Evolutionary conservation across 92 coral and sea anemone genomes (phyloP), one percentile per base, ranked within the genome.

Genomic region (Epizoanthus stellaris): DNA sequence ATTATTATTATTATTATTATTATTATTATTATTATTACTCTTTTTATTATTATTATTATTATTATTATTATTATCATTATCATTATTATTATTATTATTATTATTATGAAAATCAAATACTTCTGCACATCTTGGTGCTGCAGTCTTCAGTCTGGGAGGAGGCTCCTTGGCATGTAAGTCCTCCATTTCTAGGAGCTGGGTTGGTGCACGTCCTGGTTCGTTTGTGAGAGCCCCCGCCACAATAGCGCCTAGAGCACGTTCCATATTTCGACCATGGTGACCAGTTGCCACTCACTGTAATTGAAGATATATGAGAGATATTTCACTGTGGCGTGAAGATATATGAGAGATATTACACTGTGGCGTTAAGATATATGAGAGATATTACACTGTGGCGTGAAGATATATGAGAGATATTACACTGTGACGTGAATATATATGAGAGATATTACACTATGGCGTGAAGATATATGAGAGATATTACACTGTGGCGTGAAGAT

Each of bases 251-350:
- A 1, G 82, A 77, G 9, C 82, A 77, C 4, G 4, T 1, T 42
- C 43, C 36, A 62, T 36, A 60, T 25, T 2, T 3, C 3, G 70
- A 39, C 82, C 82, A 77, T 3, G 82, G 82, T 0, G 82, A 77
- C 82, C 82, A 77, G 58, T 77, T 77, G 59, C 82, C 82, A 42
- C 57, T 77, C 14, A 49, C 82, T 77, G 47, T 16, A 58, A 9
- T 2, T 23, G 25, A 42, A 25, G 17, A 30, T 30, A 30, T 30
- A 1, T 30, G 1, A 30, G 36, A 4, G 42, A 70, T 39, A 69
- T 38, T 9, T 13, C 73, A 34, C 49, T 36, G 42, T 42, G 14
- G 17, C 9, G 9, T 45, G 49, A 45, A 45, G 49, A 45, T 45
- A 45, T 45, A 45, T 45, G 0, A 4, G 6, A 7, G 9, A 45